A percentile compares a stretch with the other conserved stretches of the same genome.
phyloP scores from a whole-genome alignment of 2,888 invertebrate species.

The Stenodera caucasica region DNA sequence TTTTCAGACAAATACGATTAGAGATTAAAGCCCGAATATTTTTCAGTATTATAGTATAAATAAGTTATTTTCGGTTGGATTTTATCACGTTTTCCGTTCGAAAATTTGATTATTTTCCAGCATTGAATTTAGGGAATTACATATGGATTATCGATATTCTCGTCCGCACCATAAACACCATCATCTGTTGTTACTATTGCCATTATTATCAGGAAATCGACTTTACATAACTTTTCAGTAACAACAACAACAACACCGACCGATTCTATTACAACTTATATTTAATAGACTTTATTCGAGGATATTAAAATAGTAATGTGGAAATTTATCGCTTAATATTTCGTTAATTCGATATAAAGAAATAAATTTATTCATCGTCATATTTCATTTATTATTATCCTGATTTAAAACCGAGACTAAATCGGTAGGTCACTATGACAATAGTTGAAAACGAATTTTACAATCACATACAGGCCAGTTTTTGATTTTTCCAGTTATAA shows the following conservation, averaged over 20 bases:
- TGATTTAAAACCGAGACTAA: constrained; percentile 46
- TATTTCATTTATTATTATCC: constrained; percentile 47
- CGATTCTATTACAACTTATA: background rate
- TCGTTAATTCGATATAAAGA: background rate
- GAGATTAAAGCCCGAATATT: too few species aligned
- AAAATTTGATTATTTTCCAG: background rate
- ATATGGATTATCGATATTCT: constrained; percentile 2
- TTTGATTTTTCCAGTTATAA: constrained; percentile 38
- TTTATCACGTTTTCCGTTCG: constrained; percentile 1
- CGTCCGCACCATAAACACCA: constrained; percentile 24
- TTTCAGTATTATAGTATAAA: background rate
- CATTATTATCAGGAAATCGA: constrained; percentile 36
- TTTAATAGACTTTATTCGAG: background rate
- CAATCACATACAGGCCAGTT: constrained; percentile 39
- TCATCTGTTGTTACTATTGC: constrained; percentile 4
- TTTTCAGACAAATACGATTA: background rate
- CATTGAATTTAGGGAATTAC: background rate
- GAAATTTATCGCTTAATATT: background rate
- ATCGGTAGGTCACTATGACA: constrained; percentile 17
- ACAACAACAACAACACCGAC: constrained; percentile 15
- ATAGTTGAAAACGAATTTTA: constrained; percentile 40
- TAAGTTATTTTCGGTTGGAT: background rate
- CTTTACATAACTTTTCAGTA: constrained; percentile 38
- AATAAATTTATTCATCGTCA: too few species aligned
- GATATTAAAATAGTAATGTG: background rate